Evolutionary conservation across 2,113 vertebrate genomes (phyloP), one percentile per base, ranked within the genome.

Genomic region (Beaufortia kweichowensis): DNA sequence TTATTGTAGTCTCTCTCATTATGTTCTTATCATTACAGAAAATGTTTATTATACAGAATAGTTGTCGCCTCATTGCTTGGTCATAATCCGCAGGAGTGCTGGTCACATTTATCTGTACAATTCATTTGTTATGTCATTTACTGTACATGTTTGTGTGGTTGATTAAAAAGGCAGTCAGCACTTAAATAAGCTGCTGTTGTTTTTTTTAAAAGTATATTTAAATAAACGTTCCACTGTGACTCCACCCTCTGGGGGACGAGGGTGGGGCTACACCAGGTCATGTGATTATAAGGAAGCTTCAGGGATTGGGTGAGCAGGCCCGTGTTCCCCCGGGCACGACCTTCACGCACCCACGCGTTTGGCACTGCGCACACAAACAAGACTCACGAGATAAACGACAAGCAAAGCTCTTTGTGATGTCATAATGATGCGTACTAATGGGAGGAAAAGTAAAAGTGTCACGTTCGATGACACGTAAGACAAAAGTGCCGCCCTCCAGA

Each of bases 131-230:
- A 68, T 83, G 15, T 92, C 86, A 93, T 94, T 87, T 93, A 96
- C 95, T 98, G 96, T 98, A 98, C 96, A 98, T 91, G 91, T 90
- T 89, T 92, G 94, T 97, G 98, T 96, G 95, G 95, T 98, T 94
- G 94, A 92, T 99, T 98, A 98, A 99, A 98, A 98, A 99, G 97
- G 97, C 96, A 96, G 94, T 98, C 97, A 98, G 97, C 96, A 98
- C 95, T 98, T 97, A 97, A 98, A 97, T 93, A 98, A 98, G 95
- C 96, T 94, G 95, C 87, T 90, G 85, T 26, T 59, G 68, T 50
- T 87, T 80, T 75, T 90, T 90, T 84, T 84, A 86, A 88, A 88
- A 89, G 91, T 93, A 93, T 90, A 88, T 94, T 96, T 89, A 96
- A 97, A 98, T 93, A 95, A 98, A 97, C 89, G 90, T 78, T 87